Base-by-base conservation (phyloP, 1,140 invertebrate genomes). In the Cotesia glomerata region DNA sequence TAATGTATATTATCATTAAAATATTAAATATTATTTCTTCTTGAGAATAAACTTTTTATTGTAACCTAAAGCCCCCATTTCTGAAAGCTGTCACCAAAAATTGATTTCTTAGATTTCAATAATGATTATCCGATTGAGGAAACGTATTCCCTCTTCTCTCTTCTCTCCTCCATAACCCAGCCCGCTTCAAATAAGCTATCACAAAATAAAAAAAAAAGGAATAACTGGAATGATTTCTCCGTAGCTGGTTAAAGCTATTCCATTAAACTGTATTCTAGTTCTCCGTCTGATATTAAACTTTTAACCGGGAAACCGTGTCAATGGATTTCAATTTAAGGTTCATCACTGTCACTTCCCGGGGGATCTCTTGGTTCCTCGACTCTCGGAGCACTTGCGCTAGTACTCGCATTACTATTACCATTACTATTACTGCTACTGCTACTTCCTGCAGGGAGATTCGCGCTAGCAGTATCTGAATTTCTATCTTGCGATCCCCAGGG, bases 331-430 rank as follows among this genome's bases (percentile, higher is more conserved):
- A 61, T 71, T 76, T 73, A 82, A 71, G 75, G 65, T 61, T 84
- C 83, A 32, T 84, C 84, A 34, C 76, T 84, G 45, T 85, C 84
- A 64, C 83, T 84, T 8, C 81, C 84, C n/a, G 74, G 78, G 18
- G 77, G 78, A 26, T 84, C 81, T 18, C 73, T 77, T 26, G 75
- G 61, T 18, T 79, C 76, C 18, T 84, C 82, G 34, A 65, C 72
- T 16, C 63, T 18, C 4, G 73, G 59, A 34, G 58, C 26, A 8
- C 14, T 26, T 0, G n/a, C 39, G 11, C 39, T 45, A 7, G 39
- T 45, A 45, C 39, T 45, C 7, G 39, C 39, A 45, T 7, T 45
- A 45, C 7, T 11, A 45, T 11, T 45, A 8, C 5, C 11, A 5
- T 7, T 45, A 9, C 39, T 26, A 26, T 7, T 11, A 45, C 39